Evolutionary conservation across 1,140 invertebrate genomes (phyloP).

Genomic region (Neodiprion pinetum): DNA sequence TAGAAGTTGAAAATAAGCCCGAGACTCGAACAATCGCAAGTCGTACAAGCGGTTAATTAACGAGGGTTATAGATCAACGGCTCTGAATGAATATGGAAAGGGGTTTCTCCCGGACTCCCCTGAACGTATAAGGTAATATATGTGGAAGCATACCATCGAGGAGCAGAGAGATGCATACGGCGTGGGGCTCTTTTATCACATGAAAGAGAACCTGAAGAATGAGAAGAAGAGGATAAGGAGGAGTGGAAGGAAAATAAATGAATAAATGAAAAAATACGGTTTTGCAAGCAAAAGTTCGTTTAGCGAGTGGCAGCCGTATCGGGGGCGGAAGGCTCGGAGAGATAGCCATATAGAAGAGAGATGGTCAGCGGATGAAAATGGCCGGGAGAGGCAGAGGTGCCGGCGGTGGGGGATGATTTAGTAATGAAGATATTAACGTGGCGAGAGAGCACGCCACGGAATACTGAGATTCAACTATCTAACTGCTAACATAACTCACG

Average conservation of each 20-base stretch:
- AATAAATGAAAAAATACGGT: constrained; percentile 2
- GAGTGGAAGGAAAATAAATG: constrained; percentile 11
- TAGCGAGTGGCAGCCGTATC: constrained; percentile 11
- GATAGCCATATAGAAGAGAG: constrained; percentile 32
- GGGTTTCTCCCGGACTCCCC: no score
- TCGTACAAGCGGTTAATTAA: no score
- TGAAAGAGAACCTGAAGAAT: no score
- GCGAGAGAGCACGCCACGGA: constrained; percentile 54
- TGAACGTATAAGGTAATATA: no score
- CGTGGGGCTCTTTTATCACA: no score
- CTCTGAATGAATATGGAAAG: no score
- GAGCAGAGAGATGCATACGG: no score
- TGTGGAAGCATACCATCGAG: no score
- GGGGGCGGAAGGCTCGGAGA: constrained; percentile 14
- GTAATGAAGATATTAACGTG: constrained; percentile 62
- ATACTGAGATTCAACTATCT: constrained; percentile 63
- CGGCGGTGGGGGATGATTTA: constrained; percentile 52
- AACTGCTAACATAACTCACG: constrained; percentile 59
- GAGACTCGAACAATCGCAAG: no score
- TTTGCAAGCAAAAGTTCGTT: neutral
- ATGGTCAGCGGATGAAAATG: constrained; percentile 42
- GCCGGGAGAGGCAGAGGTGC: neutral
- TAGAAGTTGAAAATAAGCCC: no score
- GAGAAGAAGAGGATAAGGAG: neutral
- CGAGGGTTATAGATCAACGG: no score